phyloP scores from a whole-genome alignment of 1,140 invertebrate genomes.

The Aculops lycopersici region DNA sequence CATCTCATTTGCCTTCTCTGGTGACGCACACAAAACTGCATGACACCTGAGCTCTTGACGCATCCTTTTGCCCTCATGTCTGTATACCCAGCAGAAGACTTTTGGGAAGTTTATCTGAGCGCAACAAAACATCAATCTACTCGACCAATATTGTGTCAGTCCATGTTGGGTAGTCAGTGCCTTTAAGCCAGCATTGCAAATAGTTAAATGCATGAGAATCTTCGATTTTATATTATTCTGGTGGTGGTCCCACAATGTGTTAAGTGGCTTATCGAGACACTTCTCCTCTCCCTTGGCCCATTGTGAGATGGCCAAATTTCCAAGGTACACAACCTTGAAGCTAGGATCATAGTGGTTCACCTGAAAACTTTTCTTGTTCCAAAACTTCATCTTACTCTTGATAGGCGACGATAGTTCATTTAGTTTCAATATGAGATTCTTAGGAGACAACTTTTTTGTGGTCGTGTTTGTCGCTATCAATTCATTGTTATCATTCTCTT shows the following conservation, averaged over 20 bases:
- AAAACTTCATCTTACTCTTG: too few species aligned
- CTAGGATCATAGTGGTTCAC: slow-evolving; percentile 64
- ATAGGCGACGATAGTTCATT: too few species aligned
- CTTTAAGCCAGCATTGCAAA: slow-evolving; percentile 30
- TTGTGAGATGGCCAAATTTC: slow-evolving; percentile 81
- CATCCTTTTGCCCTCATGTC: slow-evolving; percentile 62
- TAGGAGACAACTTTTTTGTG: too few species aligned
- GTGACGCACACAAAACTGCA: slow-evolving; percentile 53
- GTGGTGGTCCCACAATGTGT: slow-evolving; percentile 75
- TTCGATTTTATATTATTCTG: slow-evolving; percentile 9
- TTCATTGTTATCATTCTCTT: too few species aligned
- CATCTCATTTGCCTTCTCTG: slow-evolving; percentile 27
- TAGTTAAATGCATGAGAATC: slow-evolving; percentile 1
- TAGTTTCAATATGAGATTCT: too few species aligned
- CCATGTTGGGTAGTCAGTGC: slow-evolving; percentile 82
- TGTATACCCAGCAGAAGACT: slow-evolving; percentile 47
- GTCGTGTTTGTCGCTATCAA: too few species aligned
- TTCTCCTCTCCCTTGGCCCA: slow-evolving; percentile 65
- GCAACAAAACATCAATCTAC: slow-evolving; percentile 65
- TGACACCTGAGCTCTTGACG: slow-evolving; percentile 87
- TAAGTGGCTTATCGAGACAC: slow-evolving; percentile 54
- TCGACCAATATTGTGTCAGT: slow-evolving; percentile 76
- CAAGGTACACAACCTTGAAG: slow-evolving; percentile 73
- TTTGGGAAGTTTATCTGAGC: slow-evolving; percentile 42
- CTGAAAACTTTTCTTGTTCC: slow-evolving; percentile 14